Evolutionary conservation across 2,113 vertebrate species (phyloP).

Genomic region (Leiothrix lutea): DNA sequence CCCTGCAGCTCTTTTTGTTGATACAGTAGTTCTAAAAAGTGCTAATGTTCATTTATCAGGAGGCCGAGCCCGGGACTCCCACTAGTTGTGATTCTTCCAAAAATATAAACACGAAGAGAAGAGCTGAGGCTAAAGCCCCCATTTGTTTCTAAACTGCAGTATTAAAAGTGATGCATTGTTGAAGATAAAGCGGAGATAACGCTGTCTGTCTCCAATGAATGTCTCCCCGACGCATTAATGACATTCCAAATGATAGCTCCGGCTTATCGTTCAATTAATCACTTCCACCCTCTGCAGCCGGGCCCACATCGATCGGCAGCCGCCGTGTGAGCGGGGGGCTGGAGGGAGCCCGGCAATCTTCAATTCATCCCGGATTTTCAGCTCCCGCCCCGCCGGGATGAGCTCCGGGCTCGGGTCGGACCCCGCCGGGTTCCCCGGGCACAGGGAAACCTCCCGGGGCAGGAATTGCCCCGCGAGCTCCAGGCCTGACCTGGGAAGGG

Average conservation of each 20-base stretch:
- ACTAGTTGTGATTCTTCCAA: constrained; percentile 89
- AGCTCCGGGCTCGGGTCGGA: neutral
- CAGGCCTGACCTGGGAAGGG: rapidly evolving
- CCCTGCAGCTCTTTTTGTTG: constrained; percentile 84
- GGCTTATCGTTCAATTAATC: constrained; percentile 83
- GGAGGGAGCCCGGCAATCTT: neutral
- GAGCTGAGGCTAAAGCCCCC: constrained; percentile 86
- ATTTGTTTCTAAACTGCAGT: constrained; percentile 89
- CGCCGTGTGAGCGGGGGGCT: neutral
- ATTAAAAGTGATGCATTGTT: constrained; percentile 86
- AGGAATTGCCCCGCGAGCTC: neutral
- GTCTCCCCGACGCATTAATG: constrained; percentile 94
- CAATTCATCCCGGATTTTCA: neutral
- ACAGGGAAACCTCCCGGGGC: neutral
- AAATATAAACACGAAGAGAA: constrained; percentile 93
- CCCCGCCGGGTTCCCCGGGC: neutral
- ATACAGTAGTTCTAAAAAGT: constrained; percentile 90
- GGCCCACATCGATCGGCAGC: constrained; percentile 52
- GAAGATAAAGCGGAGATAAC: constrained; percentile 98
- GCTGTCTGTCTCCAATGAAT: constrained; percentile 90
- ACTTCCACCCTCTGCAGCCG: constrained; percentile 70
- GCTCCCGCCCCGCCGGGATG: neutral
- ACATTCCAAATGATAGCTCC: constrained; percentile 84
- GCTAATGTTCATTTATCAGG: constrained; percentile 96
- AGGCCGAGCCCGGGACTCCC: constrained; percentile 77